Conservation (phyloP, 2,113 vertebrate genomes). For the Coregonus clupeaformis region DNA sequence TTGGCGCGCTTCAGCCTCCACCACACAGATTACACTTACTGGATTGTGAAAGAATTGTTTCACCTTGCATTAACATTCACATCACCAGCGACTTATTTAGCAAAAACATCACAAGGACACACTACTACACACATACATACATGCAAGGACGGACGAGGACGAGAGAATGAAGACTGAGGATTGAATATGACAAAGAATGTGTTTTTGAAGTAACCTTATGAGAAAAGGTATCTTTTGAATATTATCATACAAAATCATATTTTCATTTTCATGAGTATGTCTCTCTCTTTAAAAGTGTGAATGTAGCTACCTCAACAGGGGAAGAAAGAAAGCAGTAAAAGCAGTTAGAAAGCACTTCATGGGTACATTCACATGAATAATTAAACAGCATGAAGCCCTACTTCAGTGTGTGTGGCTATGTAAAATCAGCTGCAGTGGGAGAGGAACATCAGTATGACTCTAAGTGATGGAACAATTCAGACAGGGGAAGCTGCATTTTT, state of each 20-base stretch:
- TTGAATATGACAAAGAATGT: background rate
- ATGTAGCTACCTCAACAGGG: background rate
- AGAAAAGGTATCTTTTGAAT: background rate
- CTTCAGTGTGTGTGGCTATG: background rate
- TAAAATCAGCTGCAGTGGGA: background rate
- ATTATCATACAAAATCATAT: background rate
- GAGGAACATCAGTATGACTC: background rate
- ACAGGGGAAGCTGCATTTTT: conserved; percentile 8
- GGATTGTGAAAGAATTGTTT: conserved; percentile 11
- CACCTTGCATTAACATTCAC: background rate
- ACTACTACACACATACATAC: background rate
- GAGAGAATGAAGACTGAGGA: background rate
- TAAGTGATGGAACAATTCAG: conserved; percentile 5
- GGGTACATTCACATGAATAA: conserved; percentile 20
- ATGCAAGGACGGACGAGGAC: background rate
- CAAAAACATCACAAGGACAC: background rate
- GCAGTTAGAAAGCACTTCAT: conserved; percentile 56
- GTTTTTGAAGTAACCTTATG: background rate
- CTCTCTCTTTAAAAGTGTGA: background rate
- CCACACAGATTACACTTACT: background rate
- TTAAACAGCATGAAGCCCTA: conserved; percentile 7
- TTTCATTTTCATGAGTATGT: background rate
- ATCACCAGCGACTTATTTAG: conserved; percentile 1
- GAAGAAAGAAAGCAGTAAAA: conserved; percentile 28
- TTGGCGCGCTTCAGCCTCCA: background rate